These are phyloP conservation scores for Galagoides demidoff DNA, from an alignment of 2,797 vertebrate genomes.

Conservation along the genomic window DNA sequence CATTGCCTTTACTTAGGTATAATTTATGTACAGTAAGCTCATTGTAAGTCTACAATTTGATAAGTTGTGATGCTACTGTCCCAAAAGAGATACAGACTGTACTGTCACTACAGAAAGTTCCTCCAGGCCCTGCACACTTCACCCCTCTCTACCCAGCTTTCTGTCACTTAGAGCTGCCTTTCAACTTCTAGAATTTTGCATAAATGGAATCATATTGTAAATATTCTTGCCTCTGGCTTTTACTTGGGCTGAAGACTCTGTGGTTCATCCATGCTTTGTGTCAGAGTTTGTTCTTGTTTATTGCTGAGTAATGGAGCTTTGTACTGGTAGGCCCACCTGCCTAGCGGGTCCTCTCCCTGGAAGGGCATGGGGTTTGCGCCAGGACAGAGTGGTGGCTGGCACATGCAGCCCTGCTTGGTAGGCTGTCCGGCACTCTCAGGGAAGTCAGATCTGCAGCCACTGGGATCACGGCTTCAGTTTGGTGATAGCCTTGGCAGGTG, in stretches of 20 bases:
- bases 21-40: neutral
- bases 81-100: neutral
- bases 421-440: neutral
- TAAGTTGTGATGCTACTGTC: neutral
- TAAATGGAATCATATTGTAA: neutral
- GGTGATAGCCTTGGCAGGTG: accelerated
- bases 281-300: neutral
- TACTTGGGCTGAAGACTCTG: neutral
- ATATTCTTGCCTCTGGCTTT: neutral
- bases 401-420: accelerated
- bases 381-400: too few relatives aligned
- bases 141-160: neutral
- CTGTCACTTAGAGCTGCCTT: neutral
- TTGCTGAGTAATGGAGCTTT: neutral
- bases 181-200: neutral
- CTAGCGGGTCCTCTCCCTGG: accelerated
- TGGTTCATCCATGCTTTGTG: neutral
- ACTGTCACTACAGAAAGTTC: neutral
- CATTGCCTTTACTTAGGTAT: neutral
- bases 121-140: neutral
- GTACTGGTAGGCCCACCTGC: accelerated
- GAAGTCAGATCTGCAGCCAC: neutral
- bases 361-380: accelerated
- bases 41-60: neutral
- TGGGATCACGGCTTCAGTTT: accelerated